These are phyloP conservation scores for Malthinus seriepunctatus DNA, from an alignment of 2,888 invertebrate species.

Conservation along the genomic window DNA sequence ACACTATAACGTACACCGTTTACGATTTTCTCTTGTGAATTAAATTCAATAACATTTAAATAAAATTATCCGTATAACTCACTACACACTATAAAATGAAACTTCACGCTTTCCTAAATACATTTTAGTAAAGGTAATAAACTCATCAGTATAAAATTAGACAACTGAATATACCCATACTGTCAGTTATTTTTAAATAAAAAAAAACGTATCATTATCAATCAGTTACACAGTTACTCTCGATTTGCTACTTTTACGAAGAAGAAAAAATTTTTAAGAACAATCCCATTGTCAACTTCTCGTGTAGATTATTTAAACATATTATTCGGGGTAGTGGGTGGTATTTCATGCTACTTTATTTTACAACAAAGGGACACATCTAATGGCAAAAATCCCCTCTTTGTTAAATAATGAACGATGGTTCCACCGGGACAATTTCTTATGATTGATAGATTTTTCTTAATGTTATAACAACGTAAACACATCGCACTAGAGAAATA, in stretches of 20 bases:
- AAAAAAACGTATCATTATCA: background rate
- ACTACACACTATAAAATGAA: too few relatives aligned
- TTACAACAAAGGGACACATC: slow-evolving; percentile 18
- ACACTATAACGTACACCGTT: too few relatives aligned
- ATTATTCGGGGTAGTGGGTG: slow-evolving; percentile 15
- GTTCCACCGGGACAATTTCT: slow-evolving; percentile 30
- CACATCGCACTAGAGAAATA: background rate
- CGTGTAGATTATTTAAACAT: slow-evolving; percentile 9
- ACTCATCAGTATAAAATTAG: slow-evolving; percentile 20
- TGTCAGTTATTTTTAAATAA: background rate
- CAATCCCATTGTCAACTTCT: background rate
- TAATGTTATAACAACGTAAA: slow-evolving; percentile 14
- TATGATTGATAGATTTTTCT: slow-evolving; percentile 23
- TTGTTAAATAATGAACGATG: slow-evolving; percentile 30
- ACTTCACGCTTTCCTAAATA: slow-evolving; percentile 5
- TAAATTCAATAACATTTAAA: too few relatives aligned
- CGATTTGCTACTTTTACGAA: background rate
- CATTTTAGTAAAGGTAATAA: slow-evolving; percentile 13
- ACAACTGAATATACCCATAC: background rate
- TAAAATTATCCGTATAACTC: too few relatives aligned
- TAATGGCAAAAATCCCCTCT: slow-evolving; percentile 24
- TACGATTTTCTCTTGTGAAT: too few relatives aligned
- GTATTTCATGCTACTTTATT: slow-evolving; percentile 21
- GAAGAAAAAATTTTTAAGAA: background rate
- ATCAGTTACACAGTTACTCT: background rate